Evolutionary conservation across 2,888 invertebrate species (phyloP).

Genomic region (Melangyna quadrimaculata): DNA sequence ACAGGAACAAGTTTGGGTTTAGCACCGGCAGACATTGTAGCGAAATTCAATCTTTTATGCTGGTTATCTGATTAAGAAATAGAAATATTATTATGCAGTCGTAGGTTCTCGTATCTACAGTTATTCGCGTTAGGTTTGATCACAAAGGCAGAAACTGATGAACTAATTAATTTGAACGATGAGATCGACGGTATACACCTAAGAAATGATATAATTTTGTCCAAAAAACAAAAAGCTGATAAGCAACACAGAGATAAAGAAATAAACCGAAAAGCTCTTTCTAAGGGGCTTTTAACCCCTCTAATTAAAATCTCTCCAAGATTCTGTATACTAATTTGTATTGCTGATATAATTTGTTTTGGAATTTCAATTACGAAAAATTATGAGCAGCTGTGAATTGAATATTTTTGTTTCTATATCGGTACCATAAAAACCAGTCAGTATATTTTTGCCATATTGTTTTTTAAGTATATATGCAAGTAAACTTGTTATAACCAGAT

Average conservation of each 20-base stretch:
- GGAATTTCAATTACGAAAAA: not conserved
- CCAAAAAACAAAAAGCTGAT: not conserved
- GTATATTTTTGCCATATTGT: not conserved
- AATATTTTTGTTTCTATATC: not conserved
- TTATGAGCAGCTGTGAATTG: not conserved
- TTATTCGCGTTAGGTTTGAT: not conserved
- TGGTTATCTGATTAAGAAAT: slow-evolving; percentile 21
- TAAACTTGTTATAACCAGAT: not conserved
- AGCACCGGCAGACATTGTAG: slow-evolving; percentile 18
- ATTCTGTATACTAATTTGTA: not conserved
- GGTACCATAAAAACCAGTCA: not conserved
- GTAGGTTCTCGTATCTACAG: not conserved
- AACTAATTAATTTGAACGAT: not conserved
- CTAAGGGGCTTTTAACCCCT: not conserved
- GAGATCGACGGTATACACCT: not conserved
- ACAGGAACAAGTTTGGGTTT: slow-evolving; percentile 76
- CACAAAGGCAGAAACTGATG: not conserved
- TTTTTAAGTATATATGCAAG: not conserved
- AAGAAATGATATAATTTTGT: not conserved
- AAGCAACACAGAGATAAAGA: not conserved
- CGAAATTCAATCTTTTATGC: not conserved
- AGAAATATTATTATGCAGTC: no score
- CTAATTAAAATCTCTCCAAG: not conserved
- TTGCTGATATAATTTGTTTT: not conserved
- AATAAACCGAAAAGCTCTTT: not conserved